Conservation (phyloP, 2,113 vertebrate species). For the Ancistrus triradiatus region DNA sequence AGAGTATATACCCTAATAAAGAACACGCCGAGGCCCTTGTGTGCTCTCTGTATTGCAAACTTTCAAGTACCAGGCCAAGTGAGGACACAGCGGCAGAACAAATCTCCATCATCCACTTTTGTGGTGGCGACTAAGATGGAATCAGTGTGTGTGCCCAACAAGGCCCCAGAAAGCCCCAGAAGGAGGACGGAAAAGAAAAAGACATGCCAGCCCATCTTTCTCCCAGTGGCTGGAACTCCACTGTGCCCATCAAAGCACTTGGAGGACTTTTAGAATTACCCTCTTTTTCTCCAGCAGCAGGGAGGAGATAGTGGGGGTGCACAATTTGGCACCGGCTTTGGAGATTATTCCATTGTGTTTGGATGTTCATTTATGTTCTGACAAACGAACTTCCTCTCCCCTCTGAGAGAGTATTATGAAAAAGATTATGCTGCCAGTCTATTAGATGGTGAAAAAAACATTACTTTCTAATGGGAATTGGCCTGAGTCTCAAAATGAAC, state of each 20-base stretch:
- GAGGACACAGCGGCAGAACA: slow-evolving; percentile 32
- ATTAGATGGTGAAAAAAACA: slow-evolving; percentile 7
- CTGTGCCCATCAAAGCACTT: slow-evolving; percentile 42
- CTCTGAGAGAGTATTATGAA: slow-evolving; percentile 33
- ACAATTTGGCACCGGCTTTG: slow-evolving; percentile 23
- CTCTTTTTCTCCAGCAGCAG: slow-evolving; percentile 44
- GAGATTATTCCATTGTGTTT: slow-evolving; percentile 47
- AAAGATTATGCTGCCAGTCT: slow-evolving; percentile 31
- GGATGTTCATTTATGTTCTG: slow-evolving; percentile 51
- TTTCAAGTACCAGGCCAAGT: slow-evolving; percentile 13
- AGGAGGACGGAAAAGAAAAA: slow-evolving; percentile 12
- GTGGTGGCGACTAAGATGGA: slow-evolving; percentile 19
- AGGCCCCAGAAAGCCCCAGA: slow-evolving; percentile 24
- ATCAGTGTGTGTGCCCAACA: slow-evolving; percentile 23
- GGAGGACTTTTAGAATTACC: slow-evolving; percentile 53
- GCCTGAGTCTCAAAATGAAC: background rate
- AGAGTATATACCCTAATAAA: background rate
- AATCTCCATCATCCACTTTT: slow-evolving; percentile 35
- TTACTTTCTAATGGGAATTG: background rate
- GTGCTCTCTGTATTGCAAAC: slow-evolving; percentile 2
- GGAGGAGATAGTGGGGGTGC: slow-evolving; percentile 23
- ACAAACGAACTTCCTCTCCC: slow-evolving; percentile 49
- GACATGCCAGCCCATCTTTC: slow-evolving; percentile 46
- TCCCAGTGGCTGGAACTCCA: slow-evolving; percentile 19
- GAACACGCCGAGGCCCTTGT: background rate